These are phyloP conservation scores for Formicarius rufipectus DNA, from an alignment of 2,113 vertebrate genomes.

Conservation along the genomic window DNA sequence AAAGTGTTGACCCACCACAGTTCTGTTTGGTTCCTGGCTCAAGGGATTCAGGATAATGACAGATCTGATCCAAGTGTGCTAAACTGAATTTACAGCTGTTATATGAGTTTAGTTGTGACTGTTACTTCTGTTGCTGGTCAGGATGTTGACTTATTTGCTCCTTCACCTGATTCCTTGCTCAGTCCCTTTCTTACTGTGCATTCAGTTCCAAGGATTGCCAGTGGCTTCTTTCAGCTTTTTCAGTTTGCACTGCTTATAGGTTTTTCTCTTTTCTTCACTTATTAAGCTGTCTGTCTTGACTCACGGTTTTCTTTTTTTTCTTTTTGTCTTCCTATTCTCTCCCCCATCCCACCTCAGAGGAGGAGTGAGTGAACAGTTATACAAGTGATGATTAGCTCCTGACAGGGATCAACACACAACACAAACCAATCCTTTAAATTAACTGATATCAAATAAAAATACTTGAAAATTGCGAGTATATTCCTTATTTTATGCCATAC, in stretches of 20 bases:
- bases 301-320: too few species aligned
- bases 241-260: not conserved
- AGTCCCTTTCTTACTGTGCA: not conserved
- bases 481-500: not conserved
- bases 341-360: too few species aligned
- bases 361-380: not conserved
- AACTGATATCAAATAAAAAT: not conserved
- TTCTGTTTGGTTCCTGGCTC: not conserved
- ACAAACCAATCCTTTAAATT: not conserved
- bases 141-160: not conserved
- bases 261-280: not conserved
- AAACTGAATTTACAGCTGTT: not conserved
- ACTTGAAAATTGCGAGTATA: fast-evolving
- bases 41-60: not conserved
- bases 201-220: not conserved
- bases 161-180: not conserved
- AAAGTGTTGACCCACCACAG: not conserved
- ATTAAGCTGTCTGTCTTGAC: not conserved
- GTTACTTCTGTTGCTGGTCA: not conserved
- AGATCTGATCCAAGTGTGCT: not conserved
- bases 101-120: not conserved
- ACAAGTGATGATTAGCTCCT: not conserved
- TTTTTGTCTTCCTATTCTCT: not conserved
- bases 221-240: not conserved
- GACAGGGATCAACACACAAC: not conserved